Base-by-base conservation (phyloP, 2,888 invertebrate genomes). In the Tyria jacobaeae region DNA sequence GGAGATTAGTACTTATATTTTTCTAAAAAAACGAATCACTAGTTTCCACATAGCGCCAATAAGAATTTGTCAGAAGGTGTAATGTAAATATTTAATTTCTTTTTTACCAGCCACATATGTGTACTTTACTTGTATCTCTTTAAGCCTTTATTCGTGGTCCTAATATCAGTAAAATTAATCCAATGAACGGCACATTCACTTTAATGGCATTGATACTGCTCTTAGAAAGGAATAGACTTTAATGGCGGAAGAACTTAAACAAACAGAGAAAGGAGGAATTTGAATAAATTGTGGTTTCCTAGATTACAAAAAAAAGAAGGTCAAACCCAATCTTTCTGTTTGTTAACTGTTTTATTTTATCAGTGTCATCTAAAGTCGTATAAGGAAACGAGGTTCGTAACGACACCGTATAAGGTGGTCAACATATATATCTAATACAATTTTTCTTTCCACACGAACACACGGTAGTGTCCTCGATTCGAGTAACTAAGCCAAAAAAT, bases 401-500 rank as follows among this genome's bases (percentile, higher is more conserved):
- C 21, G 51, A 24, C 15, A 12, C 15, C 37, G 24, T 35, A 51
- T 48, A 52, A 57, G 60, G 31, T 53, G 44, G 37, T 55, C 31
- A 9, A 60, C 66, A 63, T 60, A 48, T 50, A 50, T 50, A 44
- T 47, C 34, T 53, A 64, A 57, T 52, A 64, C 57, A 39, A 66
- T 63, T 51, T 61, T n/a, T 60, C 58, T 70, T 65, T 50, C 24
- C 48, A 51, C 63, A 56, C 62, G 64, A 48, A 57, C 17, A 50
- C 24, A 56, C 15, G 17, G 37, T 50, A 50, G 62, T 71, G 78
- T 66, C 78, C 80, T 76, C 76, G 74, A 73, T 76, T 62, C 66
- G 64, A 76, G 59, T 66, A 69, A 68, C 59, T 68, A 76, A 76
- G 79, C 73, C 81, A 78, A 77, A 83, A 81, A 78, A 78, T 70